These are phyloP conservation scores for Tiphia femorata DNA, from an alignment of 2,888 invertebrate genomes.

Conservation along the genomic window DNA sequence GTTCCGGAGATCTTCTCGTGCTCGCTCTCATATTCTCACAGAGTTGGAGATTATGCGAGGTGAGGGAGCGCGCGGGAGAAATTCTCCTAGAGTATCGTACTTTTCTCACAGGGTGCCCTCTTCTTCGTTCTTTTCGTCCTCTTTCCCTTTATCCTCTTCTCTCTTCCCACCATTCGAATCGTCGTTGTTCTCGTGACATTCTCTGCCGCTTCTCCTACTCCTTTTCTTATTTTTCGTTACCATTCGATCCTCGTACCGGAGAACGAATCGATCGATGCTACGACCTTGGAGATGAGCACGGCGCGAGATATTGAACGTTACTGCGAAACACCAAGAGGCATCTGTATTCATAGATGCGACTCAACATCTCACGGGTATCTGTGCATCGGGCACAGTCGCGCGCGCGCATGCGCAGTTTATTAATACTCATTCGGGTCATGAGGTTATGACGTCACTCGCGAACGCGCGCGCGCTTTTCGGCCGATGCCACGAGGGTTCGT, in stretches of 20 bases:
- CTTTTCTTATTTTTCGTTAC: background rate
- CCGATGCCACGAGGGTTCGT: conserved; percentile 9
- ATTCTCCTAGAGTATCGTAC: conserved; percentile 8
- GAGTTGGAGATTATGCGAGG: too few relatives aligned
- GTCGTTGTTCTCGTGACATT: too few relatives aligned
- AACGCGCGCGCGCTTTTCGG: too few relatives aligned
- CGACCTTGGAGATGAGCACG: too few relatives aligned
- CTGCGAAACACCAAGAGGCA: too few relatives aligned
- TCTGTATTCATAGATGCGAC: too few relatives aligned
- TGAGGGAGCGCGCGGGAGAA: background rate
- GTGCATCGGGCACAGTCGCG: background rate
- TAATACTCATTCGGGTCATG: conserved; percentile 55
- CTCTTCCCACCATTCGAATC: too few relatives aligned
- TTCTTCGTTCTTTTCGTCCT: conserved; percentile 8
- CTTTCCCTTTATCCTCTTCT: too few relatives aligned
- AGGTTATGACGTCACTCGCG: conserved; percentile 42
- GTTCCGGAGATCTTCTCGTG: conserved; percentile 2
- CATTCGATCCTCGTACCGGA: background rate
- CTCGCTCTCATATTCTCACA: conserved; percentile 5
- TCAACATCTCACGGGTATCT: too few relatives aligned
- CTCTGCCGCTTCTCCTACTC: background rate
- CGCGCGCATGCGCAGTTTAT: conserved; percentile 17
- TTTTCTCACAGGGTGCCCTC: too few relatives aligned
- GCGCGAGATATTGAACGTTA: too few relatives aligned
- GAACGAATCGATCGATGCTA: conserved; percentile 21